Evolutionary conservation across 2,888 invertebrate genomes (phyloP), one percentile per base, ranked within the genome.

Genomic region (Zootermopsis nevadensis): DNA sequence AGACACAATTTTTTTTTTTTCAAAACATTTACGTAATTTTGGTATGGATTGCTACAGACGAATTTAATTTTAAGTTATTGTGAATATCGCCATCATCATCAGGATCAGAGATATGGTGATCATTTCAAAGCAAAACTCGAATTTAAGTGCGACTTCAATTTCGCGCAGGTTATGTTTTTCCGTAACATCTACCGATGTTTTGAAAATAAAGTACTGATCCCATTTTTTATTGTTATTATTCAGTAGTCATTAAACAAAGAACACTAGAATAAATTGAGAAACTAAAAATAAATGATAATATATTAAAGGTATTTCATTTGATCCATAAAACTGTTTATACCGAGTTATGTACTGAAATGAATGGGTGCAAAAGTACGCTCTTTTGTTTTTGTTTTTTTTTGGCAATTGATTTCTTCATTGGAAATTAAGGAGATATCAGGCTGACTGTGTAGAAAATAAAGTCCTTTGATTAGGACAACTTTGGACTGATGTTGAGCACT

Each of bases 401-500:
- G n/a, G 8, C 24, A 7, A 66, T 7, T 33, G 69, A 31, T 69
- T 31, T 69, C 69, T 30, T 69, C 33, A 69, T 69, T n/a, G n/a
- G 12, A 6, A 60, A 6, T 60, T 6, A n/a, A 60, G 12, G 6
- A 60, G 27, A n/a, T 60, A n/a, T 60, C 6, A 60, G 27, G 31
- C 69, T 22, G 19, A 30, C 15, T 12, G 22, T 69, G 33, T 69
- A 10, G 33, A 69, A 69, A 69, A 33, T 69, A 15, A 33, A 69
- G 69, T 69, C 69, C 69, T 69, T n/a, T 1, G 69, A 33, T 60
- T 69, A 33, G 69, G 69, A 69, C 22, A 69, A 19, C 30, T 69
- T 69, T 33, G 69, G 31, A 33, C 22, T 69, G 69, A 69, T 30
- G 33, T 69, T 69, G 33, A n/a, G n/a, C n/a, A n/a, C n/a, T n/a